Evolutionary conservation across 2,888 invertebrate genomes (phyloP), one percentile per base, ranked within the genome.

Genomic region (Drosophila buzzatii): DNA sequence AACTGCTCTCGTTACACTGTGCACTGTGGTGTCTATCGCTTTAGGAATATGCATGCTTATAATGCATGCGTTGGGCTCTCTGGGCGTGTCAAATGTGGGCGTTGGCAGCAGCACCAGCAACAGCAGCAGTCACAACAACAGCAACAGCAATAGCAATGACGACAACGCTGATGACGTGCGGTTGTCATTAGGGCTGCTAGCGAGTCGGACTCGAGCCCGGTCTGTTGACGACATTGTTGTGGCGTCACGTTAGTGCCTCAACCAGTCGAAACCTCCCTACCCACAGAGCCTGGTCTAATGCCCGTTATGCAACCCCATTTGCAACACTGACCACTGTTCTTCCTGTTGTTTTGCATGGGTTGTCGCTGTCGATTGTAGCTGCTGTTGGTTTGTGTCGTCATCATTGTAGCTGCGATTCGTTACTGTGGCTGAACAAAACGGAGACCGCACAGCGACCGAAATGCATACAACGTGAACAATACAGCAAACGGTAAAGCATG

Each of bases 111-210:
- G 64, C 73, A 58, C 37, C 66, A 60, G 20, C 52, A 51, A 23
- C 61, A 53, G 18, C 74, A 60, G 6, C 37, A 37, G 9, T 27
- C 27, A 33, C 33, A 33, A 33, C 33, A 33, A 2, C 62, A 49
- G 57, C 72, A 55, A 47, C 58, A 47, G 23, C 79, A 66, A 1
- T 51, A 35, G 51, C 62, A 56, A 65, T 55, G 64, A 73, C 66
- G 51, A 68, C 85, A 70, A 65, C 78, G 67, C 71, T 90, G 89
- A 85, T 85, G 85, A 85, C 90, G 83, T 90, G 85, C 76, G 90
- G 90, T 78, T 90, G 85, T 90, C 85, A 90, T 85, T 85, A 85
- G 87, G 82, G 86, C 70, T 83, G 82, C 75, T 81, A 64, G 64
- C n/a, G 37, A 33, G 31, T 33, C 44, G 16, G 35, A 31, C 4